phyloP scores from a whole-genome alignment of 2,888 invertebrate species.

The Melieria omissa region DNA sequence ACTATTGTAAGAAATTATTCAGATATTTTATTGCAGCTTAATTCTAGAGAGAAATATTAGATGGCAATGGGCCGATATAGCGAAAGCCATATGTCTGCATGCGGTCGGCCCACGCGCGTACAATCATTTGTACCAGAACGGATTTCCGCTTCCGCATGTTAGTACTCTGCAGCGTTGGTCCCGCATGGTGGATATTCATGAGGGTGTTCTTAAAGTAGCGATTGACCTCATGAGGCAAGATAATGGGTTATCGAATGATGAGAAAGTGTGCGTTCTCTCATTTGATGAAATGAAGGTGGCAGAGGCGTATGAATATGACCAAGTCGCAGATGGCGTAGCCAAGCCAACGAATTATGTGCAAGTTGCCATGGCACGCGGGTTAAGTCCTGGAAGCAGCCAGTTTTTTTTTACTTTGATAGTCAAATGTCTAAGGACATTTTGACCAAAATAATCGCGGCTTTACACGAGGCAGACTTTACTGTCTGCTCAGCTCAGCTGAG shows the following conservation, averaged over 20 bases:
- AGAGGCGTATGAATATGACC: slow-evolving; percentile 27
- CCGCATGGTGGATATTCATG: neutral
- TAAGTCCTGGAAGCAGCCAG: slow-evolving; percentile 39
- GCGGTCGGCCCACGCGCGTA: no score
- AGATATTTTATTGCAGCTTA: no score
- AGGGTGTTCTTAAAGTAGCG: neutral
- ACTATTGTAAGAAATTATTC: no score
- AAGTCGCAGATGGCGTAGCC: slow-evolving; percentile 2
- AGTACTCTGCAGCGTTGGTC: neutral
- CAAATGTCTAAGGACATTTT: slow-evolving; percentile 3
- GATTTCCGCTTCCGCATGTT: neutral
- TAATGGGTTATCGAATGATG: neutral
- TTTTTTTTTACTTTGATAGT: slow-evolving; percentile 3
- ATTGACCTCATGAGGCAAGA: neutral
- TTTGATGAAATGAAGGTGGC: slow-evolving; percentile 42
- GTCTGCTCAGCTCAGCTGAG: no score
- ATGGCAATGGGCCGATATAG: no score
- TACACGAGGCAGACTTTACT: neutral
- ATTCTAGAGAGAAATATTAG: no score
- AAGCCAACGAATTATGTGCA: slow-evolving; percentile 32
- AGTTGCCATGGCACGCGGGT: slow-evolving; percentile 34
- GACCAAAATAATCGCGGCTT: neutral
- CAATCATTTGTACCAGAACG: neutral
- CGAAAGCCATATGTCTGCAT: no score
- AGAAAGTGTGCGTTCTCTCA: slow-evolving; percentile 38